Evolutionary conservation across 2,888 invertebrate species (phyloP).

Genomic region (Platerodrilus igneus): DNA sequence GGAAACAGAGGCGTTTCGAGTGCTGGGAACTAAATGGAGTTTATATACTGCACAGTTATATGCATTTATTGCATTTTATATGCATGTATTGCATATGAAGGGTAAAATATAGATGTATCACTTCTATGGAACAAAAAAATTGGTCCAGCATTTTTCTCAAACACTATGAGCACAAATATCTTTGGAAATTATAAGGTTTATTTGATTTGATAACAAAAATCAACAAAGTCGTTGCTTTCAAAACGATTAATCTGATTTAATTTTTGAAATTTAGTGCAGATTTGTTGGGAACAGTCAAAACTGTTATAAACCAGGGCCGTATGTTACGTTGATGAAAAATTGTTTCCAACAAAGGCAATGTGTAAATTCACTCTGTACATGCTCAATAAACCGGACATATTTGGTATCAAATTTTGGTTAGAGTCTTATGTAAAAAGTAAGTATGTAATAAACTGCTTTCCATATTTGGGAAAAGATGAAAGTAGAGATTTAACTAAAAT

Average conservation of each 20-base stretch:
- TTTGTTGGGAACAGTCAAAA: conserved; percentile 3
- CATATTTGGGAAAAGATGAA: conserved; percentile 19
- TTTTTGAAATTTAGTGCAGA: conserved; percentile 1
- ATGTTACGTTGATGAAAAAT: conserved; percentile 1
- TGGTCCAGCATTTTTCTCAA: conserved; percentile 9
- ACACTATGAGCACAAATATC: conserved; percentile 4
- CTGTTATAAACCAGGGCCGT: conserved; percentile 8
- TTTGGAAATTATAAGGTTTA: conserved; percentile 9
- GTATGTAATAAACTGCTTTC: conserved; percentile 16
- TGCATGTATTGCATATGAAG: neutral
- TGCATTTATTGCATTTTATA: conserved; percentile 1
- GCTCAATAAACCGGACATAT: neutral
- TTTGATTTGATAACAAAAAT: conserved; percentile 13
- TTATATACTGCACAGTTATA: conserved; percentile 3
- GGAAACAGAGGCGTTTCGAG: conserved; percentile 5
- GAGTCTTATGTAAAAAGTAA: conserved; percentile 5
- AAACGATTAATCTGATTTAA: too few species aligned
- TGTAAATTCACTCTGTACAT: neutral
- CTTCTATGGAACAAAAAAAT: conserved; percentile 7
- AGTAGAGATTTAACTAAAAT: too few species aligned
- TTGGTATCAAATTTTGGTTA: neutral
- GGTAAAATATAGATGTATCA: conserved; percentile 1
- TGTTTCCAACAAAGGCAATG: neutral
- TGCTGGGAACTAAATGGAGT: neutral
- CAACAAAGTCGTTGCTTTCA: conserved; percentile 7